Percentiles rank a stretch among this genome's conserved stretches.
Evolutionary conservation across 2,113 vertebrate genomes (phyloP).

Genomic region (Tichodroma muraria): DNA sequence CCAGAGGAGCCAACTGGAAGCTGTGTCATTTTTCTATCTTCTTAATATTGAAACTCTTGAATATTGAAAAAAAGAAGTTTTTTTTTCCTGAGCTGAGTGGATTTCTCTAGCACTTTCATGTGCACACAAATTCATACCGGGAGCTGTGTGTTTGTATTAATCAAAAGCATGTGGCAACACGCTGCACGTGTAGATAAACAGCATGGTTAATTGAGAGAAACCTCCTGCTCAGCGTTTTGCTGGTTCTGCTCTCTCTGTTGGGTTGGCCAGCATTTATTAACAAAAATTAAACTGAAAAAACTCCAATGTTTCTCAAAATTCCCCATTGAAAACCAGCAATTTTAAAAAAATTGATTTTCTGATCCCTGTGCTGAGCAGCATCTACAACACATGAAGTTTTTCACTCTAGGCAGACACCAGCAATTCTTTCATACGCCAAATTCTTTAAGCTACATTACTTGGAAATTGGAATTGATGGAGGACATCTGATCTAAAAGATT

Average conservation of each 20-base stretch:
- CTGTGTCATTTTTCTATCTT: background rate
- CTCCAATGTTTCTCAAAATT: background rate
- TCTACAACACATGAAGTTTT: background rate
- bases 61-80: too few relatives aligned
- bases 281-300: background rate
- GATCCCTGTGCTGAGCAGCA: background rate
- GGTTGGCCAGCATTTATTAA: background rate
- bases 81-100: background rate
- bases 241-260: background rate
- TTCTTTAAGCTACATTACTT: background rate
- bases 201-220: constrained; percentile 20
- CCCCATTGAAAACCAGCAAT: background rate
- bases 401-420: background rate
- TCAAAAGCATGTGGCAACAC: constrained; percentile 18
- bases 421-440: background rate
- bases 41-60: background rate
- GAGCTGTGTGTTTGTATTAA: constrained; percentile 27
- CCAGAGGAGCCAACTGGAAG: background rate
- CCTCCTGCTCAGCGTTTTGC: background rate
- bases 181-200: constrained; percentile 30
- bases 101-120: background rate
- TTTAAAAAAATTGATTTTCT: background rate
- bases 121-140: background rate
- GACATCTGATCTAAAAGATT: constrained; percentile 48
- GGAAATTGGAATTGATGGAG: constrained; percentile 42